Base-by-base conservation (phyloP, 2,113 vertebrate genomes). In the Misgurnus mizolepis region DNA sequence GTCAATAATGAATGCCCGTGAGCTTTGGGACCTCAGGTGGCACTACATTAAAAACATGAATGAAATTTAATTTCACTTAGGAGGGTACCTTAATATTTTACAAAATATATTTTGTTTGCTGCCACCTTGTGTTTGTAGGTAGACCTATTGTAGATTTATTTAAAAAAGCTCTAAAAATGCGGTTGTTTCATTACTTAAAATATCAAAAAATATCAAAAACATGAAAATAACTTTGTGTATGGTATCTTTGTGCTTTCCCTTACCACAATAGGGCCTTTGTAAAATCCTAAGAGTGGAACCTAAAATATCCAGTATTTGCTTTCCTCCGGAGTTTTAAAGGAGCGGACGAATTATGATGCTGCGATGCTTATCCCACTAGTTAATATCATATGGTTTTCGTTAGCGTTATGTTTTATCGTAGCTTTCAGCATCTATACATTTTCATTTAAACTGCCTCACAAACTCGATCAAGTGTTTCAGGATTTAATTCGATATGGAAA, bases 401-500 rank as follows among this genome's bases (percentile, higher is more conserved):
- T 94, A 55, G 83, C 88, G 3, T 22, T 72, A 0, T 81, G 72
- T 17, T 94, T 94, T 80, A 62, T 92, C 0, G 4, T 69, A 0
- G 90, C 91, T 7, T 86, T 90, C 12, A 82, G 45, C 10, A 22
- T 79, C 0, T 89, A 90, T 78, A 89, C 70, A 45, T 6, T 86
- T 2, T 86, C 72, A 1, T 1, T 62, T 1, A 11, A 27, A 4
- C 14, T 88, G 0, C 87, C 79, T 5, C 60, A 10, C 11, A 58
- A 7, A 67, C 39, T 72, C 6, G 60, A 88, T 41, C 4, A 85
- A 4, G 55, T 92, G 14, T 92, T 93, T 66, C 90, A 94, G 84
- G 90, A 93, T 79, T 84, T 93, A 4, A 89, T 94, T 67, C 70
- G 93, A 0, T 94, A 92, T 73, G 93, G 93, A 22, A 93, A 94